A percentile compares a stretch with the other conserved stretches of the same genome.
These are phyloP conservation scores for Pollenia labialis DNA, from an alignment of 2,888 invertebrate species.

Conservation along the genomic window DNA sequence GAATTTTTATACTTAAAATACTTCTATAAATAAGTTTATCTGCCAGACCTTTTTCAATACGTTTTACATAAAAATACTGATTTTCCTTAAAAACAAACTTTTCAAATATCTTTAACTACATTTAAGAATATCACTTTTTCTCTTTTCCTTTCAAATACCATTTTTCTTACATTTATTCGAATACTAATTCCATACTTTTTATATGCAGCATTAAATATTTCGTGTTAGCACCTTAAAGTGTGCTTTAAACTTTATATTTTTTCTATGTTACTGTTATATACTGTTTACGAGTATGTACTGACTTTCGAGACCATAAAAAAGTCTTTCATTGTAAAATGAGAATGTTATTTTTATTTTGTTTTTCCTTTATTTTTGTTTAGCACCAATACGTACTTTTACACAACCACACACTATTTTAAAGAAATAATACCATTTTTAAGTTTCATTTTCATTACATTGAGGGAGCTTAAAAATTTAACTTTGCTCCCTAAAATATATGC, in stretches of 20 bases:
- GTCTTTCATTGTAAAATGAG: slow-evolving; percentile 21
- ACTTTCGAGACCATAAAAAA: slow-evolving; percentile 40
- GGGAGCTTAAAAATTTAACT: slow-evolving; percentile 57
- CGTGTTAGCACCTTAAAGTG: slow-evolving; percentile 60
- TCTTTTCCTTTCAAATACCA: not conserved
- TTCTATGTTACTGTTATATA: slow-evolving; percentile 6
- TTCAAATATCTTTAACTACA: not conserved
- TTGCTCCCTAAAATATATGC: slow-evolving; percentile 12
- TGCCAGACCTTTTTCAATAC: not conserved
- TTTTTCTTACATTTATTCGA: not conserved
- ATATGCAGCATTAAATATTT: slow-evolving; percentile 43
- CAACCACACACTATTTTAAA: not conserved
- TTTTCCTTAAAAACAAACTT: not conserved
- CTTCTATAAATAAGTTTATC: too few relatives aligned
- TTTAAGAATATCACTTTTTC: not conserved
- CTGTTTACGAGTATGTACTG: slow-evolving; percentile 11
- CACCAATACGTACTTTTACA: not conserved
- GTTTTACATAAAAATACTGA: not conserved
- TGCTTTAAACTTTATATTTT: slow-evolving; percentile 36
- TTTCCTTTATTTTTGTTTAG: slow-evolving; percentile 20
- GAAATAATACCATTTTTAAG: slow-evolving; percentile 28
- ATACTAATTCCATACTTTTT: slow-evolving; percentile 11
- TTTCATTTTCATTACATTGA: slow-evolving; percentile 40
- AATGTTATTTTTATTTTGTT: slow-evolving; percentile 21
- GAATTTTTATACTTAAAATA: too few relatives aligned